Base-by-base conservation (phyloP, 2,888 invertebrate genomes). In the Latrodectus hesperus region DNA sequence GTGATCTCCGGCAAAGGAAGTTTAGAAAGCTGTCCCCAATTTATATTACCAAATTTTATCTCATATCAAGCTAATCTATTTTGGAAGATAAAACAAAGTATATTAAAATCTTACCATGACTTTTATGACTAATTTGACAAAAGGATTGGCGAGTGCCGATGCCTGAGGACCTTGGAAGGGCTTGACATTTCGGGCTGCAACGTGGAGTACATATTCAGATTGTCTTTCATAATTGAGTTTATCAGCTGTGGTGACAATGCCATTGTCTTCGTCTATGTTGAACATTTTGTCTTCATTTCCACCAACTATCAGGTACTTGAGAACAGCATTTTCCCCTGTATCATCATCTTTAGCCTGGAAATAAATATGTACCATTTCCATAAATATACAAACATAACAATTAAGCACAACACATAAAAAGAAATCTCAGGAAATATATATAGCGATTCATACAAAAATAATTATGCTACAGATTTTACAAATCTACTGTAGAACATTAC, bases 251-350 rank as follows among this genome's bases (percentile, higher is more conserved):
- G 81, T 89, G 6, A 91, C 86, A 16, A 90, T 75, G 12, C 91
- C 91, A 14, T 89, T 90, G 51, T 91, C 91, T 51, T 90, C 89
- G 68, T 91, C 90, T 26, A 91, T 90, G n/a, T 84, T 82, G 87
- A 91, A 91, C 76, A 90, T 86, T 51, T 90, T 90, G 22, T 91
- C 91, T 77, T 91, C 91, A 80, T 91, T 91, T 52, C 91, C 91
- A 6, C 90, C 90, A 14, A 90, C 86, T 52, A 90, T 90, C 9
- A 89, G 80, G 91, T 96, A 97, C 0, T 95, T 94, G 1, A 97
- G 93, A 90, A 96, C 95, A 0, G 96, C 95, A 92, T 97, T 97
- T 90, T 94, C 94, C 0, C 96, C 96, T 91, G 94, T 95, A 92
- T 97, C 97, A 60, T 94, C 94, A 91, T 97, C 97, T 8, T 94